A percentile compares a stretch with the other conserved stretches of the same genome.
phyloP scores from a whole-genome alignment of 2,113 vertebrate genomes.

The Balaeniceps rex region DNA sequence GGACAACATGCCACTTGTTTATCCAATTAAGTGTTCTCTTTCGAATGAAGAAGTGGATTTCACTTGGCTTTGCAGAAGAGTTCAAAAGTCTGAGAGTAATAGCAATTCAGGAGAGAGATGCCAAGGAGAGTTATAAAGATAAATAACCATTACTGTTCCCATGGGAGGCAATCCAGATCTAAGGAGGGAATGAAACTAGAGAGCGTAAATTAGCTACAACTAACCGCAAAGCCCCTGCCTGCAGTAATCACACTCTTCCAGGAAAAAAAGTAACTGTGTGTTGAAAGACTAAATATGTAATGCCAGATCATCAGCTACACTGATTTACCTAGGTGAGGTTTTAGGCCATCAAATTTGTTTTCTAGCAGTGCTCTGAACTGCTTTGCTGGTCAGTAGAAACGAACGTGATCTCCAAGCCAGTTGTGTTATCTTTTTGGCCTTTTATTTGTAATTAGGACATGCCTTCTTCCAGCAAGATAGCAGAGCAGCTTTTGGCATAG shows the following conservation, averaged over 20 bases:
- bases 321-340: not conserved
- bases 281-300: not conserved
- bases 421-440: not conserved
- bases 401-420: not conserved
- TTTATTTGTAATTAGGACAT: not conserved
- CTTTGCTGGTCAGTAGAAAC: not conserved
- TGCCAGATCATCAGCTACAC: not conserved
- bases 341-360: not conserved
- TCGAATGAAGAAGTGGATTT: not conserved
- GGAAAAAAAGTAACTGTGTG: not conserved
- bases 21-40: not conserved
- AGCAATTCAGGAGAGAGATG: not conserved
- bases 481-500: not conserved
- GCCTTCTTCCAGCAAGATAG: not conserved
- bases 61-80: not conserved
- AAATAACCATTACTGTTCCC: not conserved
- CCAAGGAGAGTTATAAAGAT: not conserved
- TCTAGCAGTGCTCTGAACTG: not conserved
- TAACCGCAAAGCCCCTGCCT: not conserved
- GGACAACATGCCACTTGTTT: not conserved
- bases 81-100: not conserved
- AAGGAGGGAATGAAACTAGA: not conserved
- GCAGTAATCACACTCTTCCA: not conserved
- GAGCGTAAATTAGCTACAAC: rapidly evolving
- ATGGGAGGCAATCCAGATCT: not conserved